phyloP scores from a whole-genome alignment of 2,888 invertebrate species.

The Marronus borbonicus region DNA sequence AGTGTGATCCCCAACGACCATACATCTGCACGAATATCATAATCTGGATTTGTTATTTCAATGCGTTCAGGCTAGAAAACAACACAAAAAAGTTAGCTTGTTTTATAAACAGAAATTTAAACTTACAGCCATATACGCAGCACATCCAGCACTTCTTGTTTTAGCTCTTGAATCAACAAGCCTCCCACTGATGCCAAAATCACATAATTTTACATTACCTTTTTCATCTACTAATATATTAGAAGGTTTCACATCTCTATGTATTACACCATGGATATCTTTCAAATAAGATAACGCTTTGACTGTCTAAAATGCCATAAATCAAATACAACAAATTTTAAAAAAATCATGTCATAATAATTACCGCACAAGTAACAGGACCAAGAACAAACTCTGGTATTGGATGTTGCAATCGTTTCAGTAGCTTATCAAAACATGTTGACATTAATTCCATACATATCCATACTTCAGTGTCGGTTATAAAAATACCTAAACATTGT shows the following conservation, averaged over 20 bases:
- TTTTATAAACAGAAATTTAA: neutral
- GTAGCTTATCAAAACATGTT: constrained; percentile 97
- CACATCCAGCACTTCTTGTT: constrained; percentile 97
- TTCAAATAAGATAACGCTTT: constrained; percentile 98
- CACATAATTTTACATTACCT: constrained; percentile 97
- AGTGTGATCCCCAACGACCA: constrained; percentile 98
- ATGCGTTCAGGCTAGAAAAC: constrained; percentile 91
- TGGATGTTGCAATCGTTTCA: constrained; percentile 88
- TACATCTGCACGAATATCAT: constrained; percentile 99
- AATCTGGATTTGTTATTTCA: constrained; percentile 95
- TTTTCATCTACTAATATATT: constrained; percentile 97
- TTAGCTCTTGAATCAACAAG: constrained; percentile 98
- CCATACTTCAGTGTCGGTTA: constrained; percentile 98
- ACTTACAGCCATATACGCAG: constrained; percentile 98
- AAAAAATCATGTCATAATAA: neutral
- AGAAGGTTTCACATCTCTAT: constrained; percentile 98
- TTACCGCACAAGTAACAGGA: constrained; percentile 95
- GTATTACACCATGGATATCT: constrained; percentile 96
- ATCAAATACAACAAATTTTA: neutral
- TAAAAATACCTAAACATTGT: constrained; percentile 97
- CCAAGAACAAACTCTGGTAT: constrained; percentile 97
- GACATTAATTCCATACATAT: constrained; percentile 99
- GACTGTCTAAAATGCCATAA: constrained; percentile 79
- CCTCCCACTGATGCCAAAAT: constrained; percentile 99
- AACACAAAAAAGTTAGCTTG: neutral